Conservation (phyloP, 2,797 vertebrate genomes). For the Cossypha dichroa region DNA sequence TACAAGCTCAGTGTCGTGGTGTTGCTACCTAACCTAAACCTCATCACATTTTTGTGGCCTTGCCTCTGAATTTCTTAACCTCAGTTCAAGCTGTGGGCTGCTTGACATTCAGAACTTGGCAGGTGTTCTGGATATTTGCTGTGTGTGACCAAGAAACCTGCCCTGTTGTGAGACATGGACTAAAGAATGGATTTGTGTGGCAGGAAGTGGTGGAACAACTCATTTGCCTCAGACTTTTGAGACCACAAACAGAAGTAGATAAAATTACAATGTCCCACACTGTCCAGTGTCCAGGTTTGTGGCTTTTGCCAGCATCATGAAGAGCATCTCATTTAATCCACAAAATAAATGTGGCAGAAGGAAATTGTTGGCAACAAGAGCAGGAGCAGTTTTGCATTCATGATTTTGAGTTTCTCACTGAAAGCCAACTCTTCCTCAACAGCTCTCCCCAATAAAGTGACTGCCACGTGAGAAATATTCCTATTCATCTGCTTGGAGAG, state of each 20-base stretch:
- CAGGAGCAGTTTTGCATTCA: neutral
- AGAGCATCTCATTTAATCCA: neutral
- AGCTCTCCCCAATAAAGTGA: neutral
- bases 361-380: neutral
- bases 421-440: neutral
- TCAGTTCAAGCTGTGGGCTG: neutral
- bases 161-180: too few species aligned
- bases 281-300: neutral
- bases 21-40: accelerated
- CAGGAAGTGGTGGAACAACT: neutral
- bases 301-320: neutral
- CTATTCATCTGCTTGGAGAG: neutral
- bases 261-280: neutral
- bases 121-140: neutral
- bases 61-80: neutral
- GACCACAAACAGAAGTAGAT: neutral
- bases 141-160: neutral
- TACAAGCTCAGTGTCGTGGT: neutral
- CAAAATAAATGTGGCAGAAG: neutral
- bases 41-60: neutral
- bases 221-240: neutral
- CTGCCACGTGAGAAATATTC: neutral
- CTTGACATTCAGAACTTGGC: neutral
- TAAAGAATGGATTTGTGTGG: neutral
- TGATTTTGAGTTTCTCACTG: neutral